Conservation (phyloP, 2,888 invertebrate genomes). For the Dyspetes luteomarginatus region DNA sequence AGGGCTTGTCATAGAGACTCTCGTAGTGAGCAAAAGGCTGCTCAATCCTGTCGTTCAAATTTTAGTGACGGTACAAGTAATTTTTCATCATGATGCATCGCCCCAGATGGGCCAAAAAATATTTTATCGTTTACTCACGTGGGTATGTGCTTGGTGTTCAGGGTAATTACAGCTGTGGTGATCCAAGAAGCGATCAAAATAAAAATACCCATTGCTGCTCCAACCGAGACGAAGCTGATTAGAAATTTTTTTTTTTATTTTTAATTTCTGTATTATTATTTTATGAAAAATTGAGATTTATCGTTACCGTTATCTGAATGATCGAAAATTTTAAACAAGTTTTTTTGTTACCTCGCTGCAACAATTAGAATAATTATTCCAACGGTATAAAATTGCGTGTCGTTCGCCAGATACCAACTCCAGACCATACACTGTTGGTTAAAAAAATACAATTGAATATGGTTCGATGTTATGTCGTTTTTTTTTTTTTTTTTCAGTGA, state of each 20-base stretch:
- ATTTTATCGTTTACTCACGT: slow-evolving; percentile 79
- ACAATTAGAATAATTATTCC: slow-evolving; percentile 88
- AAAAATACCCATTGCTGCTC: slow-evolving; percentile 79
- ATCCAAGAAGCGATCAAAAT: slow-evolving; percentile 84
- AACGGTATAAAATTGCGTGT: slow-evolving; percentile 91
- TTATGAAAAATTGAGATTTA: background rate
- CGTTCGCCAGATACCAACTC: slow-evolving; percentile 93
- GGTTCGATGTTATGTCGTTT: slow-evolving; percentile 8
- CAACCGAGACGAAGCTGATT: slow-evolving; percentile 72
- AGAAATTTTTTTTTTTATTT: slow-evolving; percentile 8
- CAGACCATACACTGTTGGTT: slow-evolving; percentile 89
- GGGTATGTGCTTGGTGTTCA: slow-evolving; percentile 77
- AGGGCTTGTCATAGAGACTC: slow-evolving; percentile 80
- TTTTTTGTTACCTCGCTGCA: slow-evolving; percentile 86
- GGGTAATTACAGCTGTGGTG: slow-evolving; percentile 84
- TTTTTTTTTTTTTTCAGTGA: slow-evolving; percentile 42
- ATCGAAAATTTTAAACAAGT: too few relatives aligned
- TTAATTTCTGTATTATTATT: background rate
- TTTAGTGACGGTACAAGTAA: too few relatives aligned
- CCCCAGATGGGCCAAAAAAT: too few relatives aligned
- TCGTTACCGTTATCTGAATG: too few relatives aligned
- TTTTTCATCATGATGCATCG: too few relatives aligned
- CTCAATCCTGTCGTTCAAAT: slow-evolving; percentile 74
- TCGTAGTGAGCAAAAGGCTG: slow-evolving; percentile 77
- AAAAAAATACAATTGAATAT: slow-evolving; percentile 28